Percentiles rank a stretch among this genome's conserved stretches.
These are phyloP conservation scores for Trachemys scripta DNA, from an alignment of 2,113 vertebrate species.

Conservation along the genomic window DNA sequence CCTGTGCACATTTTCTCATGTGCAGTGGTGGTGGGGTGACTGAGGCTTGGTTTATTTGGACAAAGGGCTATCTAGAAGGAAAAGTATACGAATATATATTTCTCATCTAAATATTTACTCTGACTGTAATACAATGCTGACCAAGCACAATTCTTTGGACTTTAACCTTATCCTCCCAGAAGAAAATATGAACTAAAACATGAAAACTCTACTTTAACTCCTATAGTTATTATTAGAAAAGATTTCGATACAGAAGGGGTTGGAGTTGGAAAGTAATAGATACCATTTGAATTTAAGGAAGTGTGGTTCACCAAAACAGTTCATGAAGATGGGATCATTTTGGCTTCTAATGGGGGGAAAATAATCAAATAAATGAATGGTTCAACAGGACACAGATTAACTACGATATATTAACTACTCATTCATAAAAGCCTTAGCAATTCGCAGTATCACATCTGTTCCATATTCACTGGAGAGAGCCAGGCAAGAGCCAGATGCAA, in stretches of 20 bases:
- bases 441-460: neutral
- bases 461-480: neutral
- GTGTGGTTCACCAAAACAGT: neutral
- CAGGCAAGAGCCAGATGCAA: neutral
- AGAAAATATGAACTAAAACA: neutral
- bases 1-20: neutral
- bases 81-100: neutral
- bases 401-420: neutral
- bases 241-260: neutral
- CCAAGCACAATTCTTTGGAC: neutral
- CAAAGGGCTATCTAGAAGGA: neutral
- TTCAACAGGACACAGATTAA: neutral
- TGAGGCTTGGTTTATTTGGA: neutral
- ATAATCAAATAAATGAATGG: neutral
- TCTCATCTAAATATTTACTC: neutral
- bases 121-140: neutral
- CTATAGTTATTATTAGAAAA: neutral
- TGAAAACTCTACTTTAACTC: neutral
- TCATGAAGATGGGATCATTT: neutral
- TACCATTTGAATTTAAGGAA: neutral
- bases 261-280: neutral
- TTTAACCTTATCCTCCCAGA: neutral
- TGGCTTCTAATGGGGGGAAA: neutral
- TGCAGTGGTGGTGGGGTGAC: rapidly evolving
- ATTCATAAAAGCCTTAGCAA: neutral